Conservation (phyloP, 2,113 vertebrate genomes). For the Nerophis ophidion region DNA sequence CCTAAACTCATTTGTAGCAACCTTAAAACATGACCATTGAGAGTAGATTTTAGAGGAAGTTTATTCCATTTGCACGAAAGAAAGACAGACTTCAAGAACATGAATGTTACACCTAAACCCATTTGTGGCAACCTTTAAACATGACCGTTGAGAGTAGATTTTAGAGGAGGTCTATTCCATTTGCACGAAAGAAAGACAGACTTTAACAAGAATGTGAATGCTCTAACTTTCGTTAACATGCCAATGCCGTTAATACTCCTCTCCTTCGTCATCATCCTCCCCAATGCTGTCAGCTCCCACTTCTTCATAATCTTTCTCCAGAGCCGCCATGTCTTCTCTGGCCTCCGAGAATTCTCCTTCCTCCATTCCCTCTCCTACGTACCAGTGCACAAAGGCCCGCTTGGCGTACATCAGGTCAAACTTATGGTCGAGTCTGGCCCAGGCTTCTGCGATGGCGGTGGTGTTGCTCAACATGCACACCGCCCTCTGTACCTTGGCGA, state of each 20-base stretch:
- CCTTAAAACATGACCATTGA: not conserved
- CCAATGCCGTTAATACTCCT: not conserved
- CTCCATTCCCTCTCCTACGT: constrained; percentile 81
- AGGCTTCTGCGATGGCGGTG: constrained; percentile 81
- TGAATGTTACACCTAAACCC: too few species aligned
- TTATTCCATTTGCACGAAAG: not conserved
- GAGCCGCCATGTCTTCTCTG: constrained; percentile 81
- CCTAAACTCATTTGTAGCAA: too few species aligned
- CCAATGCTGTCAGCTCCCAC: constrained; percentile 63
- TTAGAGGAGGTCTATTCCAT: too few species aligned
- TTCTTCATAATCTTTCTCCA: constrained; percentile 87
- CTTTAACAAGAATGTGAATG: not conserved
- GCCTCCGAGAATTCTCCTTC: constrained; percentile 83
- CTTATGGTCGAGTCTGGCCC: constrained; percentile 82
- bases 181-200: not conserved
- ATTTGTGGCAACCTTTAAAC: too few species aligned
- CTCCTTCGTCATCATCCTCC: not conserved
- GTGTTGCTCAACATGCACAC: constrained; percentile 84
- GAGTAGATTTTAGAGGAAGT: not conserved
- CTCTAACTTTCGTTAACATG: not conserved
- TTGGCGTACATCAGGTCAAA: constrained; percentile 86
- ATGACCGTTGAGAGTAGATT: too few species aligned
- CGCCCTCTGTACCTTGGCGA: constrained; percentile 79
- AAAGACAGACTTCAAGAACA: not conserved
- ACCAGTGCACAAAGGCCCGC: constrained; percentile 82